Conservation (phyloP, 2,797 vertebrate genomes). For the Mareca strepera region DNA sequence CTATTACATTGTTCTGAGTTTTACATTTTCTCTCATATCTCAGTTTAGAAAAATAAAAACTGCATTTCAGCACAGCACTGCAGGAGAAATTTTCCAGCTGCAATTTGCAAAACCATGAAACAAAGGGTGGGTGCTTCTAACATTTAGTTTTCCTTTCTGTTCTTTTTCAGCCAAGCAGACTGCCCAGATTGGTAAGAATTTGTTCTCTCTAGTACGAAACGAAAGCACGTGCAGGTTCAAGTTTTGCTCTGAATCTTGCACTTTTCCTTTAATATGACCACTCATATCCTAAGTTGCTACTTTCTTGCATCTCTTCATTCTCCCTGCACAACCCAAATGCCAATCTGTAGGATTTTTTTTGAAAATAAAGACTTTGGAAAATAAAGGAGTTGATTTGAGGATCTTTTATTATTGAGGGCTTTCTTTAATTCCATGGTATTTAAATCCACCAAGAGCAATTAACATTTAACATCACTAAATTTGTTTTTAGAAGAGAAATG, state of each 20-base stretch:
- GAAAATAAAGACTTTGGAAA: not conserved
- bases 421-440: fast-evolving
- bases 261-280: not conserved
- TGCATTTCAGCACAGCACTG: not conserved
- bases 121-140: not conserved
- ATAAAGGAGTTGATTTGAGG: not conserved
- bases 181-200: not conserved
- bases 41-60: not conserved
- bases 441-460: not conserved
- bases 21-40: not conserved
- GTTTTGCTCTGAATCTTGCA: not conserved
- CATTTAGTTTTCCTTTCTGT: not conserved
- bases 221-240: fast-evolving
- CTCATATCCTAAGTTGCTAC: not conserved
- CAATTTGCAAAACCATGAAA: not conserved
- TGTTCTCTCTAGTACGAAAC: fast-evolving
- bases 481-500: not conserved
- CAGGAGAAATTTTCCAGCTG: fast-evolving
- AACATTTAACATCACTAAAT: not conserved
- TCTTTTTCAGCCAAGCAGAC: not conserved
- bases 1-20: not conserved
- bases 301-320: not conserved
- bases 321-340: not conserved
- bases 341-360: not conserved
- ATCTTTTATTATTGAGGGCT: not conserved